Evolutionary conservation across 2,888 invertebrate genomes (phyloP).

Genomic region (Drosophila pegasa): DNA sequence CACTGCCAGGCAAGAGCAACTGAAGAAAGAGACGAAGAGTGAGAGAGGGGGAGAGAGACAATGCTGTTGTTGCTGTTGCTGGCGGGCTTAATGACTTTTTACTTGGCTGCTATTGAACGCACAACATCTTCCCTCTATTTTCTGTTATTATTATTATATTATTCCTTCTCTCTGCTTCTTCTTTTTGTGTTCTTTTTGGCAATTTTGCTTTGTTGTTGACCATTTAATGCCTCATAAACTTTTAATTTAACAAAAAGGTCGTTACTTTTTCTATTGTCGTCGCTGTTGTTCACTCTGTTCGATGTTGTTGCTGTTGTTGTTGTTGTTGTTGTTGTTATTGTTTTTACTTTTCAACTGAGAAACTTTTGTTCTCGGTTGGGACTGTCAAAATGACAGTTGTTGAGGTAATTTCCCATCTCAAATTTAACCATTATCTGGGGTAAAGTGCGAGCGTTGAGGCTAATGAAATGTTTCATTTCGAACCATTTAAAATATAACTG

Average conservation of each 20-base stretch:
- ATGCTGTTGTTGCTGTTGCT: conserved; percentile 45
- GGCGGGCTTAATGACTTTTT: conserved; percentile 74
- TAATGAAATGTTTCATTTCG: conserved; percentile 35
- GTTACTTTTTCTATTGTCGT: conserved; percentile 58
- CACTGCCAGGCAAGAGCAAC: conserved; percentile 10
- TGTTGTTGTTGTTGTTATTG: conserved; percentile 55
- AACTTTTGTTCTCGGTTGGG: conserved; percentile 21
- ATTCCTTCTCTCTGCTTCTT: conserved; percentile 23
- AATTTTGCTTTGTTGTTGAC: conserved; percentile 73
- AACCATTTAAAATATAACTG: conserved; percentile 6
- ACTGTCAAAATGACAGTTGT: conserved; percentile 71
- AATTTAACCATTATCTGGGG: conserved; percentile 13
- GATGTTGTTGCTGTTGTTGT: conserved; percentile 56
- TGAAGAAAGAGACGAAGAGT: conserved; percentile 1
- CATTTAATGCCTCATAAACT: conserved; percentile 80
- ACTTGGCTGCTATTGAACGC: conserved; percentile 61
- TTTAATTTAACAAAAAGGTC: conserved; percentile 79
- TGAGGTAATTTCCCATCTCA: conserved; percentile 60
- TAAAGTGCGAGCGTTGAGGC: neutral
- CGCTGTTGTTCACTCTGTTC: conserved; percentile 13
- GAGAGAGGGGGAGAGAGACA: conserved; percentile 34
- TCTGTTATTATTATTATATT: conserved; percentile 42
- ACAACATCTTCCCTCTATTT: conserved; percentile 26
- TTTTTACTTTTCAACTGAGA: conserved; percentile 49
- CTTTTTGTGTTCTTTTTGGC: conserved; percentile 56